Percentiles rank a stretch among this genome's conserved stretches.
Conservation (phyloP, 2,113 vertebrate genomes). For the Clarias gariepinus region DNA sequence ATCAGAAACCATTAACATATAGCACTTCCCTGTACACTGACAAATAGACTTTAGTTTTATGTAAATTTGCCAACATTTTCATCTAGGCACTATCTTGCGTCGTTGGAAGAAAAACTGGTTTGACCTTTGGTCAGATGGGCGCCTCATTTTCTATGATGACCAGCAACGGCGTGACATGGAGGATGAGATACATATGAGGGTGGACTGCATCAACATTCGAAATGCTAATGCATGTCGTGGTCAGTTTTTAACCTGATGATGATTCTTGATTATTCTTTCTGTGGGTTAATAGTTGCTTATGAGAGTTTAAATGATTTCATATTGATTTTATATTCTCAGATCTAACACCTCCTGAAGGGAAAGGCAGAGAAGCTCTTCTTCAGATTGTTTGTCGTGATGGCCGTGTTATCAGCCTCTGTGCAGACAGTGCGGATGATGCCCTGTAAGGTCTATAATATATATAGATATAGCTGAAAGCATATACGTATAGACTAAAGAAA, state of each 20-base stretch:
- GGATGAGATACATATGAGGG: conserved; percentile 89
- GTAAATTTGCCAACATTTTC: background rate
- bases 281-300: background rate
- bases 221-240: conserved; percentile 83
- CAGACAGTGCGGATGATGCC: conserved; percentile 90
- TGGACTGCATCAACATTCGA: conserved; percentile 90
- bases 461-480: background rate
- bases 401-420: conserved; percentile 87
- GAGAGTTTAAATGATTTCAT: background rate
- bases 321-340: conserved; percentile 67
- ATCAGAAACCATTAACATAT: no score
- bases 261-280: background rate
- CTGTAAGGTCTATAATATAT: conserved; percentile 74
- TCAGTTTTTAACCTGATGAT: conserved; percentile 54
- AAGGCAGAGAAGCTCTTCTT: conserved; percentile 82
- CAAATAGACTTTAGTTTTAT: background rate
- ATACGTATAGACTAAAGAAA: background rate
- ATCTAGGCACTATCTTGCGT: conserved; percentile 86
- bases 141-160: conserved; percentile 89
- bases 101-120: conserved; percentile 98
- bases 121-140: conserved; percentile 90
- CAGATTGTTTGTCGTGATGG: conserved; percentile 93
- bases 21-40: background rate
- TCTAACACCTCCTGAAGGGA: conserved; percentile 87
- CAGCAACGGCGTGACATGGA: conserved; percentile 84